Conservation (phyloP, 1,140 invertebrate genomes). For the Neotoxoptera formosana region DNA sequence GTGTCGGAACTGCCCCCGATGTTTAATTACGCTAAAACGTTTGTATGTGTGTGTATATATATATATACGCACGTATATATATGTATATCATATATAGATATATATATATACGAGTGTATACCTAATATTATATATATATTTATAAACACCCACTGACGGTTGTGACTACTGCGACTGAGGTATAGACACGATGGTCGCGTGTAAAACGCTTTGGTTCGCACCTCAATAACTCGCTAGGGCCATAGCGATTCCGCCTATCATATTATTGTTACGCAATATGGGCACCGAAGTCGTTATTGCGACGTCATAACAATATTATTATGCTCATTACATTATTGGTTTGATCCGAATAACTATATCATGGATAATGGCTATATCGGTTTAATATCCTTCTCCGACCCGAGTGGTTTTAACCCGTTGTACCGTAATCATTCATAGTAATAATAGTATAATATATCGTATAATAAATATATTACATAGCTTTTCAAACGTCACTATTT, state of each 20-base stretch:
- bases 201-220: not conserved
- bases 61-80: not conserved
- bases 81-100: not conserved
- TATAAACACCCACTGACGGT: no score
- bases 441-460: not conserved
- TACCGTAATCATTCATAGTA: not conserved
- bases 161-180: not conserved
- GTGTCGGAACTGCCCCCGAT: not conserved
- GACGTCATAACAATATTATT: not conserved
- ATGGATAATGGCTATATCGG: not conserved
- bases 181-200: not conserved
- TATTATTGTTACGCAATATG: not conserved
- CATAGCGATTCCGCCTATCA: not conserved
- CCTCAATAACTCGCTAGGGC: not conserved
- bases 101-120: no score
- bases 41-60: not conserved
- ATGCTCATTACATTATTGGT: not conserved
- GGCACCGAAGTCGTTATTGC: not conserved
- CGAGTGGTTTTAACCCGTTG: not conserved
- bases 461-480: not conserved
- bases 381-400: not conserved
- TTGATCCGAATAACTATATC: not conserved
- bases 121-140: not conserved
- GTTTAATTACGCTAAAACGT: constrained; percentile 56
- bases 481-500: not conserved